Percentiles rank a stretch among this genome's conserved stretches.
Evolutionary conservation across 1,140 invertebrate species (phyloP).

Genomic region (Atopsyche davidsoni): DNA sequence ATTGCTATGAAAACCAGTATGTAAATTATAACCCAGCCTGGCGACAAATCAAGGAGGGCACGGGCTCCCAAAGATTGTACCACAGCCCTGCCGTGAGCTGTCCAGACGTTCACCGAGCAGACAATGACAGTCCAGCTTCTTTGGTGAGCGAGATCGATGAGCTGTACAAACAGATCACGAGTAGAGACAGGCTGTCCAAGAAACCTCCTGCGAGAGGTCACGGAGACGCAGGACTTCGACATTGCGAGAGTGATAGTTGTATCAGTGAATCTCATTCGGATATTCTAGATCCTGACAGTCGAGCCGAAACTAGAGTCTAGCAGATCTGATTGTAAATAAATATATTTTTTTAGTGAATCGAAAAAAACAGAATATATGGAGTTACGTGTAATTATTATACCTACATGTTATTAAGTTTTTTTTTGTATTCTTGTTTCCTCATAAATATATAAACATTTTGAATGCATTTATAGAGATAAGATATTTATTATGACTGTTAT

Average conservation of each 20-base stretch:
- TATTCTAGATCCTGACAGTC: constrained; percentile 25
- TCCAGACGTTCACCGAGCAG: constrained; percentile 41
- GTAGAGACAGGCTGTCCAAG: constrained; percentile 37
- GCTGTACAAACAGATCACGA: constrained; percentile 52
- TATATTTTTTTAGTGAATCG: neutral
- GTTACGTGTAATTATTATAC: neutral
- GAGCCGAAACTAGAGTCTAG: constrained; percentile 26
- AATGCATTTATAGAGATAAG: neutral
- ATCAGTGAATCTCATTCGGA: constrained; percentile 44
- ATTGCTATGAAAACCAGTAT: constrained; percentile 40
- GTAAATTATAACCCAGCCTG: constrained; percentile 45
- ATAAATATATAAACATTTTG: neutral
- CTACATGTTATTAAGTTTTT: neutral
- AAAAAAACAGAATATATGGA: neutral
- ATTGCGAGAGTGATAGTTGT: constrained; percentile 45
- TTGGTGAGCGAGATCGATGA: constrained; percentile 52
- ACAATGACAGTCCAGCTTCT: constrained; percentile 38
- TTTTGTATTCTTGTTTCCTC: neutral
- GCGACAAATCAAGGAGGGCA: constrained; percentile 36
- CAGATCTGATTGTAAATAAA: neutral
- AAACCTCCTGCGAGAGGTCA: constrained; percentile 36
- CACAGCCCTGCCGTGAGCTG: constrained; percentile 43
- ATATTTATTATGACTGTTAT: too few relatives aligned
- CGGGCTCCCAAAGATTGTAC: constrained; percentile 43
- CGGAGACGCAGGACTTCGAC: constrained; percentile 41